phyloP scores from a whole-genome alignment of 1,140 invertebrate genomes.

The Caligus rogercresseyi region DNA sequence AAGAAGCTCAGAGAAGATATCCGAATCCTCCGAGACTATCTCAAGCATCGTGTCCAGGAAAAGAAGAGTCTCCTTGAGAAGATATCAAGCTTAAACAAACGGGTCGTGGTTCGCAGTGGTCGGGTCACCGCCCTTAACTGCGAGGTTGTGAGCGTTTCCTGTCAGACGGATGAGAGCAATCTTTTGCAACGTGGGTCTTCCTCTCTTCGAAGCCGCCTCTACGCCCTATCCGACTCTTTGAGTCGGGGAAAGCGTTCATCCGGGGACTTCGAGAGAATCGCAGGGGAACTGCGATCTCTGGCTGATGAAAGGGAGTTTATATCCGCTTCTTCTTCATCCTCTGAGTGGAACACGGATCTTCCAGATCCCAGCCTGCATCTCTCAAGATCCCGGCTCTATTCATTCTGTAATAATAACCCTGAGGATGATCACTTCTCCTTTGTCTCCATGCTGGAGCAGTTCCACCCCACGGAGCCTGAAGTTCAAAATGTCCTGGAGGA shows the following conservation, averaged over 20 bases:
- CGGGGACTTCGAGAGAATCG: not conserved
- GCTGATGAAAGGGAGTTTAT: not conserved
- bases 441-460: not conserved
- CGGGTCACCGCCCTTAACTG: not conserved
- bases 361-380: not conserved
- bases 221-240: not conserved
- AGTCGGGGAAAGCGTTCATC: not conserved
- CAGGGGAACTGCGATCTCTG: not conserved
- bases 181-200: too few relatives aligned
- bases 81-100: slow-evolving; percentile 1
- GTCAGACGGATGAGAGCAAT: not conserved
- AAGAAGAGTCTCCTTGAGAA: not conserved
- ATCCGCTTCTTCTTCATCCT: not conserved
- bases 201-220: not conserved
- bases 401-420: not conserved
- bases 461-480: not conserved
- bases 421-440: not conserved
- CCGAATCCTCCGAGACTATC: slow-evolving; percentile 1
- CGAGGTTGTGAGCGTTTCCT: not conserved
- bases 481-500: too few relatives aligned
- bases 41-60: slow-evolving; percentile 8
- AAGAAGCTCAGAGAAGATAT: slow-evolving; percentile 10
- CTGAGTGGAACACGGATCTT: not conserved
- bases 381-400: not conserved
- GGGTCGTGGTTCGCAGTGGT: not conserved